Evolutionary conservation across 2,113 vertebrate genomes (phyloP).

Genomic region (Narcine bancroftii): DNA sequence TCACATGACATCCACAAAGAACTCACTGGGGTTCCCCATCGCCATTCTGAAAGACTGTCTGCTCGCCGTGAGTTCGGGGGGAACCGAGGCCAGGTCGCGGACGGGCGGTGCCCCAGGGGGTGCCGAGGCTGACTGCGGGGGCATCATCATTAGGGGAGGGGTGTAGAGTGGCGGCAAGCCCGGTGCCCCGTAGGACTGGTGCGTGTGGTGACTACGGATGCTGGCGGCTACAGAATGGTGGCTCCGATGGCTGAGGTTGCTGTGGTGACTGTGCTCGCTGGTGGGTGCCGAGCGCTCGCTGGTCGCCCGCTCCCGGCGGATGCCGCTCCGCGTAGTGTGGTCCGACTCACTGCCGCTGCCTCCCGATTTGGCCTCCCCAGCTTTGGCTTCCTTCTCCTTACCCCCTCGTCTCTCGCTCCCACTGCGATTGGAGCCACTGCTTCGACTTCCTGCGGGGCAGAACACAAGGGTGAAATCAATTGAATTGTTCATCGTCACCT

Average conservation of each 20-base stretch:
- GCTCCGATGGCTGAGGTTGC: constrained; percentile 76
- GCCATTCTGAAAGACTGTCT: constrained; percentile 91
- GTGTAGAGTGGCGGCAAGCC: constrained; percentile 69
- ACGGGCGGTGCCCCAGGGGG: constrained; percentile 70
- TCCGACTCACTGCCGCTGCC: constrained; percentile 76
- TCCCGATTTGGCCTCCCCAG: constrained; percentile 66
- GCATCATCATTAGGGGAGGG: constrained; percentile 67
- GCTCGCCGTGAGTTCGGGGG: constrained; percentile 88
- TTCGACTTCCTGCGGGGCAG: constrained; percentile 68
- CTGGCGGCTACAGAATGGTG: constrained; percentile 71
- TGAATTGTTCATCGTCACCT: no score
- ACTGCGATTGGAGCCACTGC: constrained; percentile 81
- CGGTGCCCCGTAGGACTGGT: constrained; percentile 63
- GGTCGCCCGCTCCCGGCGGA: constrained; percentile 59
- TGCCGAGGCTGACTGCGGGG: constrained; percentile 60
- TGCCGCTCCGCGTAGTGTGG: constrained; percentile 63
- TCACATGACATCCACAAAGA: constrained; percentile 98
- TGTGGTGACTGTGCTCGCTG: constrained; percentile 44
- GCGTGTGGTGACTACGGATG: constrained; percentile 70
- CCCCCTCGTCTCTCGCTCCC: constrained; percentile 62
- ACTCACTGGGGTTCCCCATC: constrained; percentile 92
- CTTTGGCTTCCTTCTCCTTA: not conserved
- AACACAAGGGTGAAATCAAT: no score
- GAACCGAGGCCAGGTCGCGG: constrained; percentile 78
- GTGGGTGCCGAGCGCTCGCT: constrained; percentile 64